phyloP scores from a whole-genome alignment of 1,140 invertebrate genomes.

The Habropoda laboriosa region DNA sequence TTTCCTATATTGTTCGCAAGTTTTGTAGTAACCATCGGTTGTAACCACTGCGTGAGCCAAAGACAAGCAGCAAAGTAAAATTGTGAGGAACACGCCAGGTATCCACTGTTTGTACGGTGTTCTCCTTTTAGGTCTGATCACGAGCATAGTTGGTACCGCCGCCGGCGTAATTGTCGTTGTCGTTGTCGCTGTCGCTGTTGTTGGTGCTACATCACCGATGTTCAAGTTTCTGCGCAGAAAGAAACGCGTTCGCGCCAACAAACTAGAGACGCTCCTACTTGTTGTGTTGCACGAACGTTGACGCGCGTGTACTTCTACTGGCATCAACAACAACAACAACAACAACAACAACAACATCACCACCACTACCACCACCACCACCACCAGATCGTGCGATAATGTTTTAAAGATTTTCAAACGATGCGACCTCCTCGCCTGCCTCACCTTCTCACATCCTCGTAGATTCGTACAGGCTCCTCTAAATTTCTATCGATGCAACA shows the following conservation, averaged over 20 bases:
- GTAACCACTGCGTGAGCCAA: conserved; percentile 84
- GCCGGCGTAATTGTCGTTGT: too few species aligned
- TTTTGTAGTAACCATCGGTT: conserved; percentile 86
- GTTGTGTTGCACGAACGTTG: too few species aligned
- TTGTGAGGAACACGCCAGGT: conserved; percentile 82
- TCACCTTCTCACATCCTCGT: conserved; percentile 29
- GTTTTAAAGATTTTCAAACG: too few species aligned
- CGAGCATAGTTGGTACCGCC: too few species aligned
- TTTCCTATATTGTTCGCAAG: conserved; percentile 85
- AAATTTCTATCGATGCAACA: conserved; percentile 83
- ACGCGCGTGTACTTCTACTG: too few species aligned
- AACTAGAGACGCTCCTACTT: not conserved
- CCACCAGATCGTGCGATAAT: too few species aligned
- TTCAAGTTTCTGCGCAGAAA: conserved; percentile 19
- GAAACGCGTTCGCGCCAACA: not conserved
- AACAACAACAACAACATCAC: too few species aligned
- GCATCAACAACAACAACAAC: too few species aligned
- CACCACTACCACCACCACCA: too few species aligned
- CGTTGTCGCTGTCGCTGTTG: too few species aligned
- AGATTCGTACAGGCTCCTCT: conserved; percentile 69
- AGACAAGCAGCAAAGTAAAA: conserved; percentile 84
- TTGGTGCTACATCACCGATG: conserved; percentile 39
- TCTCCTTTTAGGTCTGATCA: conserved; percentile 82
- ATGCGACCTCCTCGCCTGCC: too few species aligned
- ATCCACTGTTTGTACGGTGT: conserved; percentile 84